These are phyloP conservation scores for Sinocyclocheilus anophthalmus DNA, from an alignment of 2,113 vertebrate genomes.

Conservation along the genomic window DNA sequence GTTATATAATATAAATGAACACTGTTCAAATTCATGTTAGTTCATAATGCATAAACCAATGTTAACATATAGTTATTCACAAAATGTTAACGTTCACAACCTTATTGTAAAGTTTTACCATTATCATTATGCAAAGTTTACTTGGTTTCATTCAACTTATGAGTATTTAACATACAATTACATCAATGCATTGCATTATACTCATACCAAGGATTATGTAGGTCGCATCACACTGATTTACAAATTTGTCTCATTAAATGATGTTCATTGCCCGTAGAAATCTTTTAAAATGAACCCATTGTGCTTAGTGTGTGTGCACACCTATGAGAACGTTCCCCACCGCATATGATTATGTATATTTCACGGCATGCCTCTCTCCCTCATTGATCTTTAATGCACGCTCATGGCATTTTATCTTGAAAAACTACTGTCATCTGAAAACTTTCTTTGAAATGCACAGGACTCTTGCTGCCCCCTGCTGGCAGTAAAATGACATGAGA, in stretches of 20 bases:
- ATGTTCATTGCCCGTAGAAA: conserved; percentile 2
- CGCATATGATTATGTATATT: conserved; percentile 72
- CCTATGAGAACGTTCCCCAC: conserved; percentile 56
- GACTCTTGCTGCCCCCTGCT: conserved; percentile 80
- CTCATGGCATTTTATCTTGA: conserved; percentile 65
- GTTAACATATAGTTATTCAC: not conserved
- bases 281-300: not conserved
- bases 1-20: too few relatives aligned
- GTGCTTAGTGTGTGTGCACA: conserved; percentile 2
- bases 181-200: not conserved
- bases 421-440: conserved; percentile 75
- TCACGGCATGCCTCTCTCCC: conserved; percentile 65
- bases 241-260: conserved; percentile 40
- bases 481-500: conserved; percentile 53
- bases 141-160: not conserved
- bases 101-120: not conserved
- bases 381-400: conserved; percentile 74
- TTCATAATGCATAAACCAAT: not conserved
- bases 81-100: not conserved
- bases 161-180: not conserved
- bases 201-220: conserved; percentile 6
- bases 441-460: conserved; percentile 63
- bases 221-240: not conserved
- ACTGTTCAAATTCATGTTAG: not conserved
- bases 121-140: not conserved